Evolutionary conservation across 2,113 vertebrate species (phyloP).

Genomic region (Trochalopteron elliotii): DNA sequence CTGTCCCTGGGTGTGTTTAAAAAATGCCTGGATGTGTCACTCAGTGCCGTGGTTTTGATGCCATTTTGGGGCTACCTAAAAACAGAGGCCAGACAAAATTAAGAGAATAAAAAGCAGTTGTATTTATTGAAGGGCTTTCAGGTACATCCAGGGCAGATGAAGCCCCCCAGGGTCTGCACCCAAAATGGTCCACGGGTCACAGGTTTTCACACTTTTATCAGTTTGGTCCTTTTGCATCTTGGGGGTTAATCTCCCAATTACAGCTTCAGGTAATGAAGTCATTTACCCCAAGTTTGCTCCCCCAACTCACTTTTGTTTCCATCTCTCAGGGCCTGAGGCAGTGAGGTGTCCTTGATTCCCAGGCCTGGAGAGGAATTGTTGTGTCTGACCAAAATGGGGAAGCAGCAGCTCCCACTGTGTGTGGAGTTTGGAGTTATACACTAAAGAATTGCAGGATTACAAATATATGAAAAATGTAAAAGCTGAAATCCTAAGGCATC

Average conservation of each 20-base stretch:
- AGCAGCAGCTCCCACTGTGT: background rate
- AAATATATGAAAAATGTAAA: accelerated
- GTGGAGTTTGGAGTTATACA: background rate
- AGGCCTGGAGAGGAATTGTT: background rate
- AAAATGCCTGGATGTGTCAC: background rate
- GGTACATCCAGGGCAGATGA: accelerated
- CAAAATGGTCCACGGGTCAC: accelerated
- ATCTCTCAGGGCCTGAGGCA: background rate
- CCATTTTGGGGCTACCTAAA: background rate
- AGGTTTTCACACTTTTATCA: background rate
- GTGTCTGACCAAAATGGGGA: background rate
- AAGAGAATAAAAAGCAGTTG: background rate
- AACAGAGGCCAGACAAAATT: background rate
- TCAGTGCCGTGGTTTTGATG: background rate
- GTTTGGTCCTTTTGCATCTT: background rate
- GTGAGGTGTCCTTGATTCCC: background rate
- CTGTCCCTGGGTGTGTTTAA: accelerated
- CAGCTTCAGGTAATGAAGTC: background rate
- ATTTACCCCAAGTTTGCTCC: background rate
- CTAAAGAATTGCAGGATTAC: background rate
- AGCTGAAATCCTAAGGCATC: background rate
- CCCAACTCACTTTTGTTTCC: background rate
- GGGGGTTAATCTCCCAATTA: background rate
- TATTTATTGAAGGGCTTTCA: background rate
- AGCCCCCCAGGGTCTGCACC: background rate